Evolutionary conservation across 2,888 invertebrate species (phyloP).

Genomic region (Lapara coniferarum): DNA sequence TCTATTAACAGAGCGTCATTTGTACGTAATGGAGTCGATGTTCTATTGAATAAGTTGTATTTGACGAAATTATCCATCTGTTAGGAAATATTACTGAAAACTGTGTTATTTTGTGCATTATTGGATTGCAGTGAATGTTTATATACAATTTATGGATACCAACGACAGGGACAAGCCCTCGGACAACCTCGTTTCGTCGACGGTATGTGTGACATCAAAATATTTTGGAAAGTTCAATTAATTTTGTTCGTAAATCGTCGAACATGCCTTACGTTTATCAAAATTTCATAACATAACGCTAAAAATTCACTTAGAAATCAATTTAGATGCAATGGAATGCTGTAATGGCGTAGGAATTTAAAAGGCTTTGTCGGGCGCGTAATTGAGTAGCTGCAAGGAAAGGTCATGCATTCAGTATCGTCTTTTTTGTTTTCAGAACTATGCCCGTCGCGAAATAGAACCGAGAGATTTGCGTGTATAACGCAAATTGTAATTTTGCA

Average conservation of each 20-base stretch:
- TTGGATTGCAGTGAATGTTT: conserved; percentile 69
- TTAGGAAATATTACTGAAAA: conserved; percentile 66
- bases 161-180: conserved; percentile 51
- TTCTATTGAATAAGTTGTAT: conserved; percentile 65
- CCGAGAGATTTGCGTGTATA: conserved; percentile 37
- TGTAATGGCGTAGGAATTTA: conserved; percentile 46
- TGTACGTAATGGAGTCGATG: conserved; percentile 87
- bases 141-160: conserved; percentile 66
- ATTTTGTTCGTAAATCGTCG: conserved; percentile 47
- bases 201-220: conserved; percentile 84
- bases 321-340: conserved; percentile 27
- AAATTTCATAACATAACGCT: conserved; percentile 31
- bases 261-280: conserved; percentile 37
- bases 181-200: conserved; percentile 74
- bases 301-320: neutral
- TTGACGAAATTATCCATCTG: conserved; percentile 60
- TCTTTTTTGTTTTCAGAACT: conserved; percentile 73
- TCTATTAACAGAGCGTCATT: conserved; percentile 84
- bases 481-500: conserved; percentile 34
- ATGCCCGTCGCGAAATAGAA: conserved; percentile 50
- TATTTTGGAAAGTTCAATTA: conserved; percentile 82
- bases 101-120: conserved; percentile 55
- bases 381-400: conserved; percentile 81
- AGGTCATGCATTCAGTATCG: conserved; percentile 79
- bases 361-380: conserved; percentile 80